Conservation (phyloP, 1,140 invertebrate species). For the Anadara kagoshimensis region DNA sequence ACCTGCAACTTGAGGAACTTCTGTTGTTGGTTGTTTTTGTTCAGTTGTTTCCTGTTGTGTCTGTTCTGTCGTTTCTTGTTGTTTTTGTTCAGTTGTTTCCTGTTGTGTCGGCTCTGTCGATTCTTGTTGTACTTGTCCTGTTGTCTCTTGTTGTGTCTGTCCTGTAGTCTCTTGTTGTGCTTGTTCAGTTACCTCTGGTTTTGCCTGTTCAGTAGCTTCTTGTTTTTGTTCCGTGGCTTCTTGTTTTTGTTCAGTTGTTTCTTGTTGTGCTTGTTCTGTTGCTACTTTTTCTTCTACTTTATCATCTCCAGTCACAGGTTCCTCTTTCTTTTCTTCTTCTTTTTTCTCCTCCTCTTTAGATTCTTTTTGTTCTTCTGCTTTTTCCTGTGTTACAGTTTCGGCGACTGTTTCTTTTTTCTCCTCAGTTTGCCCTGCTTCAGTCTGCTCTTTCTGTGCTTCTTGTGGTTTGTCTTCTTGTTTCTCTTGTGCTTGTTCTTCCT, state of each 20-base stretch:
- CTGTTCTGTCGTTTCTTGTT: neutral
- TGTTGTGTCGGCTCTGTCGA: neutral
- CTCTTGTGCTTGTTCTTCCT: slow-evolving; percentile 34
- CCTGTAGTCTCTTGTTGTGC: neutral
- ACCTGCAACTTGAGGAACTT: neutral
- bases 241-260: slow-evolving; percentile 33
- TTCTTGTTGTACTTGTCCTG: neutral
- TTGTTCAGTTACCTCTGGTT: slow-evolving; percentile 6
- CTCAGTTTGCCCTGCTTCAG: slow-evolving; percentile 11
- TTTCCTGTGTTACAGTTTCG: slow-evolving; percentile 7
- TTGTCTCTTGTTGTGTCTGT: neutral
- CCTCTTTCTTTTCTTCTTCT: slow-evolving; percentile 10
- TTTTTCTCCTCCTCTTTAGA: neutral
- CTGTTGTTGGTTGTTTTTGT: neutral
- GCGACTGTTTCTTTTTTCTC: slow-evolving; percentile 6
- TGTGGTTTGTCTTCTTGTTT: slow-evolving; percentile 14
- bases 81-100: neutral
- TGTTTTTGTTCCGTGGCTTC: slow-evolving; percentile 19
- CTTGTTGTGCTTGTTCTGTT: slow-evolving; percentile 32
- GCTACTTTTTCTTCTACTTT: slow-evolving; percentile 10
- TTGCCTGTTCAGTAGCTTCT: slow-evolving; percentile 11
- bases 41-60: neutral
- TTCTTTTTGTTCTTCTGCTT: neutral
- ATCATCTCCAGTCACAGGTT: slow-evolving; percentile 8
- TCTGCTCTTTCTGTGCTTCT: slow-evolving; percentile 11